Conservation (phyloP, 23 tunicate genomes). For the Ciona savignyi region DNA sequence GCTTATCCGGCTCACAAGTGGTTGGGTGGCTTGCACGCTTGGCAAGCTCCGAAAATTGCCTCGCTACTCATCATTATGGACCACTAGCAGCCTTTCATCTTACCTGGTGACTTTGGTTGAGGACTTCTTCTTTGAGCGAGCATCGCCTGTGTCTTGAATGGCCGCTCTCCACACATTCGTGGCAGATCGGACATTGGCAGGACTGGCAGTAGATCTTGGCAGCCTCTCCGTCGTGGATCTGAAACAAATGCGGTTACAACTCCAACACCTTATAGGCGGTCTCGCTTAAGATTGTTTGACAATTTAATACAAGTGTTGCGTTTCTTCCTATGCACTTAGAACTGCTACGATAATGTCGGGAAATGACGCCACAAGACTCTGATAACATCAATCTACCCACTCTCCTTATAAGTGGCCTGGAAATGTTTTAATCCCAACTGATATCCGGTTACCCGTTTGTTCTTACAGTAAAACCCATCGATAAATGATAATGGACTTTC, state of each 20-base stretch:
- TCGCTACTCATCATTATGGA: background rate
- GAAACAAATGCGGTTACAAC: slow-evolving; percentile 3
- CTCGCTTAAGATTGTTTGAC: background rate
- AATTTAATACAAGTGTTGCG: background rate
- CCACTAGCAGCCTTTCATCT: background rate
- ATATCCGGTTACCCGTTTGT: background rate
- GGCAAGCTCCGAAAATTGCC: background rate
- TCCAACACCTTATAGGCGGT: no score
- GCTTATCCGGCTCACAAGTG: background rate
- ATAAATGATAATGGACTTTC: background rate
- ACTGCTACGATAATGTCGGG: background rate
- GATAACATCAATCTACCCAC: background rate
- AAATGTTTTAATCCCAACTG: background rate
- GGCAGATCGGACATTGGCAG: slow-evolving; percentile 92
- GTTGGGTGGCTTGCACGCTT: background rate
- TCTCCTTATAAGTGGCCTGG: no score
- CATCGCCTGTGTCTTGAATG: slow-evolving; percentile 59
- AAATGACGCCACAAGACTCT: background rate
- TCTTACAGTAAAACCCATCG: background rate
- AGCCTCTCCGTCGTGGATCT: slow-evolving; percentile 94
- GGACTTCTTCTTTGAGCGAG: slow-evolving; percentile 82
- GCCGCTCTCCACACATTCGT: slow-evolving; percentile 76
- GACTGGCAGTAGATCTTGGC: slow-evolving; percentile 92
- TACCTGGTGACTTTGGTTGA: slow-evolving; percentile 74
- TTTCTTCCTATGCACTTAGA: background rate